These are phyloP conservation scores for Orthosia gracilis DNA, from an alignment of 2,888 invertebrate genomes.

Conservation along the genomic window DNA sequence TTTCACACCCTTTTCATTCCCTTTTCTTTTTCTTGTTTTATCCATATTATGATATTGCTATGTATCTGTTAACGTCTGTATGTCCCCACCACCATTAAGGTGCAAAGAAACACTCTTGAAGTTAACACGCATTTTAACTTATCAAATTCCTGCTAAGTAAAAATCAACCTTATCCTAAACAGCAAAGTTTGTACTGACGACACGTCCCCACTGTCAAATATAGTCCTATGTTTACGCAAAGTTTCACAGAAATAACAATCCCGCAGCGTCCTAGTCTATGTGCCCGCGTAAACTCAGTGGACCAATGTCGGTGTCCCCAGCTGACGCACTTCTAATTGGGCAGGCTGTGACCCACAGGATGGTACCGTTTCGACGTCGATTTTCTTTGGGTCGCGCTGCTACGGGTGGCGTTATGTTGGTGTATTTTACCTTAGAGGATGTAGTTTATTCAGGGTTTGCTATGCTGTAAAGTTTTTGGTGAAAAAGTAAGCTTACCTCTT, in stretches of 20 bases:
- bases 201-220: neutral
- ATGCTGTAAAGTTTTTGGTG: neutral
- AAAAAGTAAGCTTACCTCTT: neutral
- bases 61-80: no score
- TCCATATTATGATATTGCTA: no score
- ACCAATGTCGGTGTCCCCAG: neutral
- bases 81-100: no score
- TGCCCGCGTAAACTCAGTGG: neutral
- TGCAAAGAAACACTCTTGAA: no score
- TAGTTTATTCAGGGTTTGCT: neutral
- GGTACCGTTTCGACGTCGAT: neutral
- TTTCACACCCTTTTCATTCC: no score
- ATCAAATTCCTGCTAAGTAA: no score
- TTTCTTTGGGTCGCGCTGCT: neutral
- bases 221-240: neutral
- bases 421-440: no score
- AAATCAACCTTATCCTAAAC: no score
- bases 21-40: no score
- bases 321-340: slow-evolving; percentile 36
- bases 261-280: slow-evolving; percentile 1
- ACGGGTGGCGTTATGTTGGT: no score
- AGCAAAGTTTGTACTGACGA: neutral
- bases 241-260: slow-evolving; percentile 28
- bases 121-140: no score
- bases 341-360: slow-evolving; percentile 4